phyloP scores from a whole-genome alignment of 2,113 vertebrate genomes.

The Lycocorax pyrrhopterus region DNA sequence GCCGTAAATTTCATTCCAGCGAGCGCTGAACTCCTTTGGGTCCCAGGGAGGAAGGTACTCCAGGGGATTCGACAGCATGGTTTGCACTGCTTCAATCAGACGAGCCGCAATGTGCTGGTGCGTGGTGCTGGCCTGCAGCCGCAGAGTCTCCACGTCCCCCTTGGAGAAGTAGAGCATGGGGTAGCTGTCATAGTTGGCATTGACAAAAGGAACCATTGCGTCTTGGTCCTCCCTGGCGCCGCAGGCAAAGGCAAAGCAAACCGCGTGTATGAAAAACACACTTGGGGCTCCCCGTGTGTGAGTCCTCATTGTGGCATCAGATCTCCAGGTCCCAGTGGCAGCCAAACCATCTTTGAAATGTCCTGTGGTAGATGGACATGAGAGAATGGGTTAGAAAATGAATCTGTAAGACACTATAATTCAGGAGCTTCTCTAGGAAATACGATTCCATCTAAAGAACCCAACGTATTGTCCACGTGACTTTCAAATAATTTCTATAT shows the following conservation, averaged over 20 bases:
- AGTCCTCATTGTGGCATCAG: conserved; percentile 94
- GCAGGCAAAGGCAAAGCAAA: conserved; percentile 75
- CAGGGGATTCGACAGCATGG: conserved; percentile 86
- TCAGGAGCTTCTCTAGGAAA: background rate
- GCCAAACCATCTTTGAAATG: conserved; percentile 82
- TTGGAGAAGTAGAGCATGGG: conserved; percentile 93
- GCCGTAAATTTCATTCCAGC: conserved; percentile 98
- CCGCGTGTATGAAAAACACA: conserved; percentile 90
- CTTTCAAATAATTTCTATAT: background rate
- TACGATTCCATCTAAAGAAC: background rate
- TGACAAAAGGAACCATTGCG: conserved; percentile 84
- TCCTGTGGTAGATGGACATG: conserved; percentile 42
- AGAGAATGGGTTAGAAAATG: background rate
- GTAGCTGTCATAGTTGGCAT: conserved; percentile 90
- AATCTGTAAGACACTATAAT: background rate
- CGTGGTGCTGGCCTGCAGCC: conserved; percentile 71
- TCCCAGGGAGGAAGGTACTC: conserved; percentile 95
- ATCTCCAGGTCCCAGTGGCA: conserved; percentile 74
- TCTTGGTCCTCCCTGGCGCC: conserved; percentile 68
- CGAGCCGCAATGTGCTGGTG: conserved; percentile 82
- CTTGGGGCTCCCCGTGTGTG: conserved; percentile 94
- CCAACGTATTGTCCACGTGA: background rate
- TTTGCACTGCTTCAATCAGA: conserved; percentile 84
- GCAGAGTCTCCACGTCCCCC: conserved; percentile 81
- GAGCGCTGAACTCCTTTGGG: conserved; percentile 86